A percentile compares a stretch with the other conserved stretches of the same genome.
phyloP scores from a whole-genome alignment of 2,113 vertebrate genomes.

The Hiodon alosoides region DNA sequence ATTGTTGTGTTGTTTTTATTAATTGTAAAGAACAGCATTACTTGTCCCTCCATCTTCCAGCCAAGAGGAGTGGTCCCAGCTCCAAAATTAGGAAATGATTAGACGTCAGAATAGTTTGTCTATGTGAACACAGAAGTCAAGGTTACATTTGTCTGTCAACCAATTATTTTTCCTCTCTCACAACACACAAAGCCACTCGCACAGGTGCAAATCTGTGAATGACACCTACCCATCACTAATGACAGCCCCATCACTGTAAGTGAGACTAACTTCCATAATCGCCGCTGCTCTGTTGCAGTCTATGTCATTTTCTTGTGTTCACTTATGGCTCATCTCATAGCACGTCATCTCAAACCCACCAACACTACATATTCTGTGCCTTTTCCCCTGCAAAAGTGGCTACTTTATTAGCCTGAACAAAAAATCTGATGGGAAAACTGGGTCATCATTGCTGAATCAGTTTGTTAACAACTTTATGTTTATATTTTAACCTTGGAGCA shows the following conservation, averaged over 20 bases:
- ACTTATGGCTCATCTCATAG: conserved; percentile 39
- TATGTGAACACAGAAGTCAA: too few species aligned
- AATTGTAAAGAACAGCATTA: too few species aligned
- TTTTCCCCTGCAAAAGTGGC: conserved; percentile 16
- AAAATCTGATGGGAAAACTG: conserved; percentile 2
- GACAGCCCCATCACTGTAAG: not conserved
- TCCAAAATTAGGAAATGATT: too few species aligned
- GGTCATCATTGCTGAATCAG: conserved; percentile 21
- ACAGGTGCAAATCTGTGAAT: too few species aligned
- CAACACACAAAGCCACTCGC: too few species aligned
- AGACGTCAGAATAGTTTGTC: too few species aligned
- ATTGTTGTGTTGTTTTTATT: too few species aligned
- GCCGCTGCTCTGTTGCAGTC: not conserved
- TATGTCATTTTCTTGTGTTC: not conserved
- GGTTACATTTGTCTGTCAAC: too few species aligned
- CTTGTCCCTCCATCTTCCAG: too few species aligned
- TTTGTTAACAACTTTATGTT: conserved; percentile 36
- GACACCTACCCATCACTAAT: too few species aligned
- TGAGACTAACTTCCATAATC: not conserved
- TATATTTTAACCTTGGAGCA: conserved; percentile 29
- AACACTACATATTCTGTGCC: not conserved
- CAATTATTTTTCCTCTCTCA: too few species aligned
- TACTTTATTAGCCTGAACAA: not conserved
- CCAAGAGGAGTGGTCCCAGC: too few species aligned
- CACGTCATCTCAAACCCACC: conserved; percentile 40